These are phyloP conservation scores for Clistopyga incitator DNA, from an alignment of 2,888 invertebrate species.

Conservation along the genomic window DNA sequence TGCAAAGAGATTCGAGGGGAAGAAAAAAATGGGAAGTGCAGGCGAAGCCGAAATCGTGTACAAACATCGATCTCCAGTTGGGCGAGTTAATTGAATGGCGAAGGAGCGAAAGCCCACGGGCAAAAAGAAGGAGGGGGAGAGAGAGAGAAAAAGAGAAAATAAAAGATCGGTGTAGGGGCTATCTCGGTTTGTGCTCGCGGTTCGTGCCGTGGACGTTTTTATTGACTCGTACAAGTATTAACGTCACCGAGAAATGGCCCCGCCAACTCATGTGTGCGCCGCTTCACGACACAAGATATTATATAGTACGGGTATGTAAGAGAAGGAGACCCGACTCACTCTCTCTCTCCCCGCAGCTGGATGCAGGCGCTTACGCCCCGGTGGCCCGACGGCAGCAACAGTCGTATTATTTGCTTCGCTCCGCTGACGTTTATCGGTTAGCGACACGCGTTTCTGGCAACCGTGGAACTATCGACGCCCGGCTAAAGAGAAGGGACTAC, in stretches of 20 bases:
- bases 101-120: slow-evolving; percentile 3
- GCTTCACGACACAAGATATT: slow-evolving; percentile 14
- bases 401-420: slow-evolving; percentile 59
- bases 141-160: not conserved
- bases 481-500: slow-evolving; percentile 7
- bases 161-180: not conserved
- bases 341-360: not conserved
- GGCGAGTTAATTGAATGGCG: slow-evolving; percentile 32
- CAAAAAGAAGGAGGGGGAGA: slow-evolving; percentile 12
- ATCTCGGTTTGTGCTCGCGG: slow-evolving; percentile 19
- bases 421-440: slow-evolving; percentile 71
- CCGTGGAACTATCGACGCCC: slow-evolving; percentile 36
- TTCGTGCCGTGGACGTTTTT: slow-evolving; percentile 40
- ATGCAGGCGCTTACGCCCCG: not conserved
- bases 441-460: slow-evolving; percentile 63
- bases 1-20: slow-evolving; percentile 31
- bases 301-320: not conserved
- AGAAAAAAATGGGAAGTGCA: slow-evolving; percentile 12
- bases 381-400: slow-evolving; percentile 54
- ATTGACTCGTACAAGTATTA: slow-evolving; percentile 21
- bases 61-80: slow-evolving; percentile 35
- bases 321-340: not conserved
- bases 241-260: slow-evolving; percentile 34
- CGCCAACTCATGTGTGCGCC: not conserved
- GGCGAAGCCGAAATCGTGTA: slow-evolving; percentile 42